Conservation (phyloP, 1,140 invertebrate genomes). For the Hyphantria cunea region DNA sequence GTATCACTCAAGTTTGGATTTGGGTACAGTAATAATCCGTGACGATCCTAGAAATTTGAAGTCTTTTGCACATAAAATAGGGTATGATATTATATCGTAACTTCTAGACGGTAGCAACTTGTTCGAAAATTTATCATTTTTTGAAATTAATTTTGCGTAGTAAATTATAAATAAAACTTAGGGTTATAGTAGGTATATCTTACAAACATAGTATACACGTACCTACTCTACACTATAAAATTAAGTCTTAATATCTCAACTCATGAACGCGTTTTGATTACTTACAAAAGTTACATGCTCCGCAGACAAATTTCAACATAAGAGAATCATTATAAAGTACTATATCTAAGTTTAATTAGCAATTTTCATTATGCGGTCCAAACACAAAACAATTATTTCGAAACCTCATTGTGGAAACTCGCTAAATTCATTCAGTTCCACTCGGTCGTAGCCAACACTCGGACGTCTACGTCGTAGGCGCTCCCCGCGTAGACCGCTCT, state of each 20-base stretch:
- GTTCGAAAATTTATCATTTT: background rate
- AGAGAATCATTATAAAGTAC: background rate
- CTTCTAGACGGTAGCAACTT: background rate
- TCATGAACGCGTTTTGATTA: background rate
- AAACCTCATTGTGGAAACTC: slow-evolving; percentile 43
- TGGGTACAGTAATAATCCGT: background rate
- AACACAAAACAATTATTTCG: slow-evolving; percentile 49
- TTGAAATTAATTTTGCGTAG: background rate
- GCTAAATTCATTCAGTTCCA: slow-evolving; percentile 48
- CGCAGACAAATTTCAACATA: background rate
- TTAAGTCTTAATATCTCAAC: too few species aligned
- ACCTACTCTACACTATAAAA: too few species aligned
- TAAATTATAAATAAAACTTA: background rate
- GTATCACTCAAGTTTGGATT: background rate
- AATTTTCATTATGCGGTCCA: slow-evolving; percentile 40
- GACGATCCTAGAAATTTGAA: background rate
- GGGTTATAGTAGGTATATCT: too few species aligned
- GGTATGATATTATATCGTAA: background rate
- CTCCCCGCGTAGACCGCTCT: slow-evolving; percentile 26
- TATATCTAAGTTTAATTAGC: slow-evolving; percentile 24
- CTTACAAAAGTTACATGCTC: background rate
- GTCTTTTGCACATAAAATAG: background rate
- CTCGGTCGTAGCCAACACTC: slow-evolving; percentile 47
- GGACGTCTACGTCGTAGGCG: slow-evolving; percentile 50
- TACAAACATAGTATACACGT: too few species aligned